Base-by-base conservation (phyloP, 2,797 vertebrate species). In the Alfaro cultratus region DNA sequence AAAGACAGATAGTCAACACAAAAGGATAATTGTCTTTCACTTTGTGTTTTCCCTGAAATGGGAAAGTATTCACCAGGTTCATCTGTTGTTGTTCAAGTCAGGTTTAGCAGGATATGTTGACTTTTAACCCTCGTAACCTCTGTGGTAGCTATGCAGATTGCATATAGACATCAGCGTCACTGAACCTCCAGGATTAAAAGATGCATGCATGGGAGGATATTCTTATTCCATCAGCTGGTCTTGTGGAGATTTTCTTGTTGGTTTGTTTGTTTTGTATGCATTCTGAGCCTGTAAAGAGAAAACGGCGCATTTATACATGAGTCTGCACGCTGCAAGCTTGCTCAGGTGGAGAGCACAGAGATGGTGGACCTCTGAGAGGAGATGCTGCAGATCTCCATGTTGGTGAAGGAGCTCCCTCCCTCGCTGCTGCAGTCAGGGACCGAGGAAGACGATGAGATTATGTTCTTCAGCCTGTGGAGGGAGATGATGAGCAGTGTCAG, bases 341-440 rank as follows among this genome's bases (percentile, higher is more conserved):
- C 74, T 94, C 91, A 95, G 87, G 87, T 93, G 82, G 95, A 95
- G 72, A 95, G 79, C 0, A 97, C 96, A 83, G 98, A 99, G 84
- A 98, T 94, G 79, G 97, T 97, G 78, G 98, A 99, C 80, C 89
- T 95, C 90, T 97, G 98, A 34, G 98, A 99, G 21, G 97, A 98
- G 92, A 99, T 95, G 81, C 98, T 99, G 64, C 98, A 98, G 92
- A 99, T 98, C 95, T 99, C 98, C 95, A 99, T 97, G 92, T 99
- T 99, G 89, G 97, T 98, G 94, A 98, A 99, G 3, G 98, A 98
- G 93, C 97, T 93, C 1, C 92, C 91, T 9, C 85, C 91, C 75
- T 98, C 97, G n/a, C 98, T 98, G 81, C 96, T 96, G 88, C 97
- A 97, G 92, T 99, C 98, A 0, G 97, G 97, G 76, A 96, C 96